These are phyloP conservation scores for Albula glossodonta DNA, from an alignment of 2,113 vertebrate species.

Conservation along the genomic window DNA sequence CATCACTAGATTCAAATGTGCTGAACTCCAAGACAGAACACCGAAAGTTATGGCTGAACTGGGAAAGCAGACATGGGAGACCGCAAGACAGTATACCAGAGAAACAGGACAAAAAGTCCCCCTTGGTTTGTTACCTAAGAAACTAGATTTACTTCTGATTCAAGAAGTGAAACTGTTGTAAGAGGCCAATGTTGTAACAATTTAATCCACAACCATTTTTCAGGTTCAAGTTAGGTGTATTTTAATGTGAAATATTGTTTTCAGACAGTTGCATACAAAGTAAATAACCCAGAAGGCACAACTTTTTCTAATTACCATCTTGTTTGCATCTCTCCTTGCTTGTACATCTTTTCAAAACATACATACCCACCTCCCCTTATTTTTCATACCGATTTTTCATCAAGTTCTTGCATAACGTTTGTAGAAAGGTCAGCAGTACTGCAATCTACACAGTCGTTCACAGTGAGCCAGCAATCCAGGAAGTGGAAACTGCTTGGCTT, in stretches of 20 bases:
- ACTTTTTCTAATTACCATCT: background rate
- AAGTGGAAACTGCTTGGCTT: background rate
- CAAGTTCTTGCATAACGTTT: background rate
- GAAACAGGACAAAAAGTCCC: background rate
- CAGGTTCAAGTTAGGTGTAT: background rate
- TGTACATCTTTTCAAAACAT: background rate
- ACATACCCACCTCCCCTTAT: background rate
- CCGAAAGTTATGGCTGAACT: background rate
- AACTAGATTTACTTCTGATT: background rate
- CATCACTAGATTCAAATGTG: too few species aligned
- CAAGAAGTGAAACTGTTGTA: background rate
- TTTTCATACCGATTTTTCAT: background rate
- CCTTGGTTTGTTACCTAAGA: background rate
- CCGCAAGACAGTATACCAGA: background rate
- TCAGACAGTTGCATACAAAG: background rate
- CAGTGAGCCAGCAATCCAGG: background rate
- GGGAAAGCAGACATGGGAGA: background rate
- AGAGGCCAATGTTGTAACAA: background rate
- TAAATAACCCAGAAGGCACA: background rate
- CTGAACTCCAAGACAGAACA: background rate
- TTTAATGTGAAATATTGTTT: background rate
- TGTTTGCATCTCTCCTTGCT: background rate
- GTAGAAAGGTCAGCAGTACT: conserved; percentile 10
- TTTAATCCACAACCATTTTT: background rate
- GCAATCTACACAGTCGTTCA: background rate